These are phyloP conservation scores for Geothlypis trichas DNA, from an alignment of 2,113 vertebrate species.

Conservation along the genomic window DNA sequence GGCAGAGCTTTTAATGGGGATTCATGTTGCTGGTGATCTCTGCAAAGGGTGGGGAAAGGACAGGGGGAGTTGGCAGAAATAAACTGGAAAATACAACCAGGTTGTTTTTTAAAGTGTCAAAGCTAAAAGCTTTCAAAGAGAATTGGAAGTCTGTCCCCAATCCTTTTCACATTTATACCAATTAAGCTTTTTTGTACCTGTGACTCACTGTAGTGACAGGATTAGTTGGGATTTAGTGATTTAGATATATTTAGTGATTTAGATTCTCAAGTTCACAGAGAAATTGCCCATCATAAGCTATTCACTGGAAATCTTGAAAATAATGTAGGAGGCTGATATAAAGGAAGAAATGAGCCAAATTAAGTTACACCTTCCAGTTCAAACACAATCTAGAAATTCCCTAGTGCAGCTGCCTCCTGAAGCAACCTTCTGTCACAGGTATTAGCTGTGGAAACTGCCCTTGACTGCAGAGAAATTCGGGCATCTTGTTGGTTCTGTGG, in stretches of 20 bases:
- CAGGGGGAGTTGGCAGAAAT: neutral
- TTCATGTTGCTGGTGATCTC: neutral
- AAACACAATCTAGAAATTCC: neutral
- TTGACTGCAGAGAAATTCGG: neutral
- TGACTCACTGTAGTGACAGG: neutral
- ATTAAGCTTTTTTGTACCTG: neutral
- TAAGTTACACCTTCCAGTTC: neutral
- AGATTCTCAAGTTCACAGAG: neutral
- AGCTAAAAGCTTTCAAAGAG: neutral
- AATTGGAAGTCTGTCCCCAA: neutral
- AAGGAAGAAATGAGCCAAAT: neutral
- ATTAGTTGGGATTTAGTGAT: slow-evolving; percentile 5
- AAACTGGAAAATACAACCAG: neutral
- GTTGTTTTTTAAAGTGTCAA: neutral
- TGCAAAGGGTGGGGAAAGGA: too few relatives aligned
- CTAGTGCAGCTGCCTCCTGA: neutral
- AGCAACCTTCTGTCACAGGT: neutral
- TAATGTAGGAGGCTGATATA: neutral
- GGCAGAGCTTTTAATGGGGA: neutral
- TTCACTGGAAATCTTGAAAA: neutral
- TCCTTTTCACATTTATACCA: neutral
- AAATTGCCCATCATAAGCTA: neutral
- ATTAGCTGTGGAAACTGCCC: neutral
- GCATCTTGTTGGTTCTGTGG: neutral
- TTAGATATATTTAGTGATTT: slow-evolving; percentile 3